Evolutionary conservation across 2,888 invertebrate species (phyloP).

Genomic region (Andrena hattorfiana): DNA sequence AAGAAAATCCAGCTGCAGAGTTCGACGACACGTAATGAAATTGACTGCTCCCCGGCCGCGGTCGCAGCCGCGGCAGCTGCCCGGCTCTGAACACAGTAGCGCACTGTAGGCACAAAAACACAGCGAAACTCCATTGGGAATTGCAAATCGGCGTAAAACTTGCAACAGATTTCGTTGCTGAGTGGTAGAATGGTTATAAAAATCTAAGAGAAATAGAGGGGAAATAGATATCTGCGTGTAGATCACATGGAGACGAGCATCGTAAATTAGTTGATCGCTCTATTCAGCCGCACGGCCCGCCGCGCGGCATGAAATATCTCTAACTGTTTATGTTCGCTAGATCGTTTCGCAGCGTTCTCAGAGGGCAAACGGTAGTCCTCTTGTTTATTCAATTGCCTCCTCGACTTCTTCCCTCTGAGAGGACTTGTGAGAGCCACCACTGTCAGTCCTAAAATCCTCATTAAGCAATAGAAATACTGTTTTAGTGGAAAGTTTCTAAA

Average conservation of each 20-base stretch:
- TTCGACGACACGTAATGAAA: constrained; percentile 62
- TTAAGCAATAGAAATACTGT: too few relatives aligned
- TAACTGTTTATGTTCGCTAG: constrained; percentile 3
- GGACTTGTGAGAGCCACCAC: background rate
- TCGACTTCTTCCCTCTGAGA: background rate
- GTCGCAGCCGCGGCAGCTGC: constrained; percentile 40
- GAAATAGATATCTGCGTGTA: too few relatives aligned
- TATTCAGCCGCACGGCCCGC: too few relatives aligned
- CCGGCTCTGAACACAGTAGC: constrained; percentile 15
- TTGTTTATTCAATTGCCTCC: background rate
- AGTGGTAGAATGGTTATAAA: too few relatives aligned
- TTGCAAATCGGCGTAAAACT: background rate
- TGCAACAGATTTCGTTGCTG: too few relatives aligned
- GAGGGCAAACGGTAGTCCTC: background rate
- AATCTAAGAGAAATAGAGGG: too few relatives aligned
- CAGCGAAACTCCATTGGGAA: background rate
- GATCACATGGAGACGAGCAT: background rate
- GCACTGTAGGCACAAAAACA: constrained; percentile 13
- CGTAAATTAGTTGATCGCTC: constrained; percentile 22
- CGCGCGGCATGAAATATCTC: background rate
- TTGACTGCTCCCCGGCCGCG: constrained; percentile 33
- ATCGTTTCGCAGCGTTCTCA: background rate
- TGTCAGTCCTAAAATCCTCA: too few relatives aligned
- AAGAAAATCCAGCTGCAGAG: constrained; percentile 62
- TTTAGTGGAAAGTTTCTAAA: too few relatives aligned